Evolutionary conservation across 2,797 vertebrate genomes (phyloP).

Genomic region (Onychomys leucogaster): DNA sequence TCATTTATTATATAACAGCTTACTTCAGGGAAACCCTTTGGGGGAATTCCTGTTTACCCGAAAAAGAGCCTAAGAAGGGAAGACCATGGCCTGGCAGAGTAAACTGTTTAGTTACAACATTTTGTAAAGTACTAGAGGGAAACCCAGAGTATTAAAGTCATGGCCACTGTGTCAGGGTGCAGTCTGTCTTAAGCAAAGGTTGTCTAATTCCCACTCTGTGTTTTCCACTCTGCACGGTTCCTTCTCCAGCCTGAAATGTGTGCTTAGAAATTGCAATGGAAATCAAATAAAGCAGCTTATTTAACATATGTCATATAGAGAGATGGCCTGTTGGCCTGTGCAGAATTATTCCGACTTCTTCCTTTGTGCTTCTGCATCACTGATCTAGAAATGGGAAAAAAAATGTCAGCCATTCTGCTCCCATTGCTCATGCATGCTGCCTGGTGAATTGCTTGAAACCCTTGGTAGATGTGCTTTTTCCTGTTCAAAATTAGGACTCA

Average conservation of each 20-base stretch:
- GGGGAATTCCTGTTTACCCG: constrained; percentile 79
- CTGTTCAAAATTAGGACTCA: not conserved
- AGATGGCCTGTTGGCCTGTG: not conserved
- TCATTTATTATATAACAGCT: constrained; percentile 71
- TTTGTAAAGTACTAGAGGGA: constrained; percentile 75
- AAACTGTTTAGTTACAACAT: constrained; percentile 72
- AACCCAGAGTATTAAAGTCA: not conserved
- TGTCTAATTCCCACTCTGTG: not conserved
- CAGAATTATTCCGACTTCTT: constrained; percentile 26
- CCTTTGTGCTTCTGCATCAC: not conserved
- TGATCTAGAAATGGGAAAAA: constrained; percentile 31
- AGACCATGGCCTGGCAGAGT: constrained; percentile 48
- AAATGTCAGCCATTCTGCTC: not conserved
- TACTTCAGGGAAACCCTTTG: constrained; percentile 71
- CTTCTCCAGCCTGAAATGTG: not conserved
- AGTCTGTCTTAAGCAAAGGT: not conserved
- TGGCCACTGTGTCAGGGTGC: not conserved
- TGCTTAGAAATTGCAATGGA: constrained; percentile 33
- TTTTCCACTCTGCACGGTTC: no score
- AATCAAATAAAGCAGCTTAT: constrained; percentile 24
- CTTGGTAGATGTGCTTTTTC: not conserved
- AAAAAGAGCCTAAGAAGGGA: constrained; percentile 70
- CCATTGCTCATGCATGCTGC: not conserved
- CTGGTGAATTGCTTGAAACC: not conserved
- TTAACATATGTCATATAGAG: constrained; percentile 13